These are phyloP conservation scores for Pholis gunnellus DNA, from an alignment of 2,113 vertebrate genomes.

Conservation along the genomic window DNA sequence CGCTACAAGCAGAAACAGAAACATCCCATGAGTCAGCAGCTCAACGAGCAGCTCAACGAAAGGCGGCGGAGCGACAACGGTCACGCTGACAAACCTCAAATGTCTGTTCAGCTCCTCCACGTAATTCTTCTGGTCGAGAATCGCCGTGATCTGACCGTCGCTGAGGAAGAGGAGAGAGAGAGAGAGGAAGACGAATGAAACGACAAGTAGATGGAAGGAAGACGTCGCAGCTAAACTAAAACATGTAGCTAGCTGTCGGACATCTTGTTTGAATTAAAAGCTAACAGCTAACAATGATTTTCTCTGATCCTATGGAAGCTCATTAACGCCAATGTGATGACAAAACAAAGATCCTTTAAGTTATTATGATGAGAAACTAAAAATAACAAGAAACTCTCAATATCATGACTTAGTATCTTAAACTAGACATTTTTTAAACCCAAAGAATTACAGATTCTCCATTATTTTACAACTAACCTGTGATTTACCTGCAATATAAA, in stretches of 20 bases:
- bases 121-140: constrained; percentile 99
- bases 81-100: constrained; percentile 86
- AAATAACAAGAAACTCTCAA: background rate
- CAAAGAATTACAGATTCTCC: too few relatives aligned
- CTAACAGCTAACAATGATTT: background rate
- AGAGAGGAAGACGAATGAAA: background rate
- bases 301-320: background rate
- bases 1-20: constrained; percentile 81
- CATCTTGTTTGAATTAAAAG: background rate
- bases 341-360: too few relatives aligned
- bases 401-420: too few relatives aligned
- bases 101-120: constrained; percentile 99
- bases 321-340: too few relatives aligned
- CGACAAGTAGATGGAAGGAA: too few relatives aligned
- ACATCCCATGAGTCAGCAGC: too few relatives aligned
- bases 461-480: too few relatives aligned
- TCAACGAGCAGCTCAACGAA: background rate
- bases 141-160: constrained; percentile 98
- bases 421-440: too few relatives aligned
- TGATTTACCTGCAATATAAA: too few relatives aligned
- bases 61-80: background rate
- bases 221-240: background rate
- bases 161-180: constrained; percentile 58
- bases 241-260: background rate
- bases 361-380: background rate